A percentile compares a stretch with the other conserved stretches of the same genome.
These are phyloP conservation scores for Chitala chitala DNA, from an alignment of 2,113 vertebrate species.

Conservation along the genomic window DNA sequence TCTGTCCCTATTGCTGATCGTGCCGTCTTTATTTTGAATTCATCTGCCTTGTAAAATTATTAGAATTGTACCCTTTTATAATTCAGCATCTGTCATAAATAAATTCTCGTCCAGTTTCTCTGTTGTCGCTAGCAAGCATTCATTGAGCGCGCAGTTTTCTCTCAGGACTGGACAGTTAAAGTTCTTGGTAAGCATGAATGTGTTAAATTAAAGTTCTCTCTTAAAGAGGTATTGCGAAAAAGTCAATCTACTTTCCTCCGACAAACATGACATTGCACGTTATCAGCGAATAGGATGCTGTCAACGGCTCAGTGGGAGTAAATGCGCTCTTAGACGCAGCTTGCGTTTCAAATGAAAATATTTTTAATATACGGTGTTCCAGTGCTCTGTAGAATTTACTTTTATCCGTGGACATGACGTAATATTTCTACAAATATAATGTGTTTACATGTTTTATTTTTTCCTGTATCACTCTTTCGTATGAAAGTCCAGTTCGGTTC, in stretches of 20 bases:
- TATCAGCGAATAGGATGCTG: constrained; percentile 32
- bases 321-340: neutral
- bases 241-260: constrained; percentile 33
- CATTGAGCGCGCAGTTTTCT: neutral
- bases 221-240: constrained; percentile 43
- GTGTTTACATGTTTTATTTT: constrained; percentile 18
- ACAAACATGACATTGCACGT: constrained; percentile 30
- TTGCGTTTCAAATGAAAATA: constrained; percentile 29
- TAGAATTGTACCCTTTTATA: no score
- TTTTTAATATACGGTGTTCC: constrained; percentile 32
- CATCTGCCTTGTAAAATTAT: no score
- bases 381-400: constrained; percentile 4
- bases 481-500: constrained; percentile 89
- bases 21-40: no score
- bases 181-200: constrained; percentile 44
- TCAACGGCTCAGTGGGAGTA: neutral
- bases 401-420: neutral
- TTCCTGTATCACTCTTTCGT: constrained; percentile 40
- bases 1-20: no score
- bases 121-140: neutral
- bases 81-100: neutral
- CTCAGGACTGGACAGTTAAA: constrained; percentile 30
- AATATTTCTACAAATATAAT: constrained; percentile 2
- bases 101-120: neutral
- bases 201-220: constrained; percentile 37